phyloP scores from a whole-genome alignment of 1,140 invertebrate species.

The Daktulosphaira vitifoliae region DNA sequence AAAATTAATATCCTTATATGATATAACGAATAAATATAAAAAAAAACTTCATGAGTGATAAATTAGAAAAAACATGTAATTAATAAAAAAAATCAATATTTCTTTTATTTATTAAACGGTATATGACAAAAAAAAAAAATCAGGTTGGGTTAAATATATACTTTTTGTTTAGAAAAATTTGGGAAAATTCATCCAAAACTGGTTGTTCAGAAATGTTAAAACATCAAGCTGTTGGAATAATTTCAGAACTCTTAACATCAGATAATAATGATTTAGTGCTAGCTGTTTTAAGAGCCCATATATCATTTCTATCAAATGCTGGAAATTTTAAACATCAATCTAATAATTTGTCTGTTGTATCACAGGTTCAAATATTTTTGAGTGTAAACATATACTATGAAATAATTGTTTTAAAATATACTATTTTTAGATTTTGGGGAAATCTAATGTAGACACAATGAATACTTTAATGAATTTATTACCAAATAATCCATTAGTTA shows the following conservation, averaged over 20 bases:
- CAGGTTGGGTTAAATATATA: too few species aligned
- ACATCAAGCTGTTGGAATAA: not conserved
- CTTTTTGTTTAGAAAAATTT: constrained; percentile 11
- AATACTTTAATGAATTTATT: constrained; percentile 8
- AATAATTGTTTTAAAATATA: not conserved
- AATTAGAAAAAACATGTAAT: too few species aligned
- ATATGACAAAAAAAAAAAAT: too few species aligned
- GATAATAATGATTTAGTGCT: constrained; percentile 1
- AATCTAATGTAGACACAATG: not conserved
- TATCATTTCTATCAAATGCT: constrained; percentile 7
- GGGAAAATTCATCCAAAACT: constrained; percentile 12
- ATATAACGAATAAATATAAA: too few species aligned
- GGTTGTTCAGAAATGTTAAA: constrained; percentile 15
- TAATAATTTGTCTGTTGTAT: not conserved
- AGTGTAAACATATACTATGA: not conserved
- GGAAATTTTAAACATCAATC: not conserved
- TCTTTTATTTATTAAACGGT: too few species aligned
- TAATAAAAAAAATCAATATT: too few species aligned
- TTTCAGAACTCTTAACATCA: not conserved
- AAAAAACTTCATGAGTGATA: too few species aligned
- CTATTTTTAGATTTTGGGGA: constrained; percentile 18
- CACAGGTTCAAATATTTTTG: not conserved
- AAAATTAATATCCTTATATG: too few species aligned
- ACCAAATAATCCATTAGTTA: not conserved
- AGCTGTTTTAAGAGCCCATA: constrained; percentile 4